These are phyloP conservation scores for Lampris incognitus DNA, from an alignment of 2,113 vertebrate genomes.

Conservation along the genomic window DNA sequence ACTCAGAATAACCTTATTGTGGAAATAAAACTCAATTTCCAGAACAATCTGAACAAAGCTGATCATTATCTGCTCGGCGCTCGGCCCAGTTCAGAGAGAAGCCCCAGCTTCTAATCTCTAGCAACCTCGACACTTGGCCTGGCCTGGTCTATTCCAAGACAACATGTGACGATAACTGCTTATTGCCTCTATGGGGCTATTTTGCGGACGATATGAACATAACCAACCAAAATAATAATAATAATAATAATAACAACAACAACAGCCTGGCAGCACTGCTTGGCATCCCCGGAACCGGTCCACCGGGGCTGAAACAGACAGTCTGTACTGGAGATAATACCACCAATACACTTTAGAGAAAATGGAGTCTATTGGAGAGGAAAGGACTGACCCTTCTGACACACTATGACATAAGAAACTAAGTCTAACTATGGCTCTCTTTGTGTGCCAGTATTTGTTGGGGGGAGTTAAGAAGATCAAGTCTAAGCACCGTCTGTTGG, in stretches of 20 bases:
- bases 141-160: constrained; percentile 5
- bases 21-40: neutral
- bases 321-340: no score
- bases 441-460: neutral
- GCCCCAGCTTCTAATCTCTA: constrained; percentile 1
- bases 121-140: neutral
- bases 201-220: neutral
- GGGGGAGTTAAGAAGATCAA: constrained; percentile 8
- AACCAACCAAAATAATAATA: neutral
- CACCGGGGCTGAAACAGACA: no score
- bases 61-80: neutral
- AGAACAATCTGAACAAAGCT: neutral
- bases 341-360: neutral
- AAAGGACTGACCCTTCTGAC: neutral
- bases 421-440: neutral
- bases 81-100: neutral
- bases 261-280: neutral
- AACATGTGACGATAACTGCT: neutral
- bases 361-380: neutral
- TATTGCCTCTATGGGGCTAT: neutral
- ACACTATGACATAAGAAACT: neutral
- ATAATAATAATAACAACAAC: no score
- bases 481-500: constrained; percentile 27
- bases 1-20: neutral
- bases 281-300: no score